Evolutionary conservation across 1,140 invertebrate genomes (phyloP), one percentile per base, ranked within the genome.

Genomic region (Drosophila pandora): DNA sequence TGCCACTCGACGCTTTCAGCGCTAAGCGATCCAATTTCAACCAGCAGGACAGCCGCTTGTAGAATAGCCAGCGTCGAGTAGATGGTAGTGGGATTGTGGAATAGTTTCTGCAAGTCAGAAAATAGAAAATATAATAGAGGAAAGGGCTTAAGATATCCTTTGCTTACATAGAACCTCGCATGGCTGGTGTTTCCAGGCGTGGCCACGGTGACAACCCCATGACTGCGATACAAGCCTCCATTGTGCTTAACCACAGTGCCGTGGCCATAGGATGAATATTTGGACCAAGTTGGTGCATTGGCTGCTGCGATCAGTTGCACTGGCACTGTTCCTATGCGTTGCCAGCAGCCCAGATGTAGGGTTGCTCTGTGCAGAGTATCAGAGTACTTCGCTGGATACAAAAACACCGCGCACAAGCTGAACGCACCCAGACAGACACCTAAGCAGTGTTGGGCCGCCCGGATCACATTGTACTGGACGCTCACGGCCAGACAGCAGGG

Each of bases 301-400:
- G 84, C 79, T 3, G 83, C 79, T 3, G 76, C 75, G 41, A 88
- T 84, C 0, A 81, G 61, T 39, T 75, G 77, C 25, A 54, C 59
- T 5, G 88, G 52, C 4, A 90, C 88, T 9, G 81, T 57, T 48
- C 87, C 91, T 23, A 97, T 92, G 89, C 94, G 95, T 47, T 94
- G 93, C 97, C 97, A 99, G 69, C 94, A 94, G 8, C 98, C 98
- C 10, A 99, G 93, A 92, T 99, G 98, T 21, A 97, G 91, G 0
- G 97, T 96, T 60, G 97, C 95, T 84, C 96, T 93, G 89, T 99
- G 98, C 34, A 98, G 92, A 12, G 96, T 95, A 92, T 99, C 98
- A 79, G 96, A 96, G 88, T 98, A 97, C 69, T 94, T 93, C 48
- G 94, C 93, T 0, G 93, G 92, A 52, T 95, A 91, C 50, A 96